A percentile compares a stretch with the other conserved stretches of the same genome.
phyloP scores from a whole-genome alignment of 2,113 vertebrate genomes.

The Gopherus flavomarginatus region DNA sequence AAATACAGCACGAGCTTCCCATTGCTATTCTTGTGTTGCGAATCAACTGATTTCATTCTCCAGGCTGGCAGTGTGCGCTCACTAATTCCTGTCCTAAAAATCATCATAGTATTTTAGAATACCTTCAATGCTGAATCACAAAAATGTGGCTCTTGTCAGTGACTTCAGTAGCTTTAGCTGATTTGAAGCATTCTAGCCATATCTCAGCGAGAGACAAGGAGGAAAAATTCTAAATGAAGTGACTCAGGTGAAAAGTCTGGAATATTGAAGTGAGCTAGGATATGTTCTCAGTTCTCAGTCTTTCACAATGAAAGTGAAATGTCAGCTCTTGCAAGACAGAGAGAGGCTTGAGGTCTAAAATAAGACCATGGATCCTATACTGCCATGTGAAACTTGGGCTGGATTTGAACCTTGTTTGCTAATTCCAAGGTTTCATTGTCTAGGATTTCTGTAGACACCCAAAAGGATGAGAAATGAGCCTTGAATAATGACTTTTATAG shows the following conservation, averaged over 20 bases:
- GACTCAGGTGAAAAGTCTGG: background rate
- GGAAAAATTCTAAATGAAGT: background rate
- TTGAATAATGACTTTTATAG: background rate
- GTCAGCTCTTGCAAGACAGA: background rate
- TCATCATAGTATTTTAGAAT: background rate
- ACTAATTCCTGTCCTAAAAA: background rate
- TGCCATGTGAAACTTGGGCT: background rate
- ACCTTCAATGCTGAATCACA: background rate
- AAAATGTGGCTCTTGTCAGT: background rate
- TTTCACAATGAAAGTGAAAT: background rate
- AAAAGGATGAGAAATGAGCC: background rate
- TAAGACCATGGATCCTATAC: background rate
- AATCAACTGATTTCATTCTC: background rate
- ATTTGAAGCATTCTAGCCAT: background rate
- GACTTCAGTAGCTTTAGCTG: background rate
- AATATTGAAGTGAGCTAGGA: background rate
- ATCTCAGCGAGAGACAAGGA: background rate
- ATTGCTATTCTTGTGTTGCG: background rate
- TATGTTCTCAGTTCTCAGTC: background rate
- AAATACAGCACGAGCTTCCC: background rate
- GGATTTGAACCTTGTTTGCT: background rate
- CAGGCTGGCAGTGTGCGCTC: background rate
- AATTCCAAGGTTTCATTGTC: background rate
- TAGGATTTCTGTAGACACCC: background rate
- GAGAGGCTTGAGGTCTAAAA: background rate